A percentile compares a stretch with the other conserved stretches of the same genome.
These are phyloP conservation scores for Upupa epops DNA, from an alignment of 2,113 vertebrate species.

Conservation along the genomic window DNA sequence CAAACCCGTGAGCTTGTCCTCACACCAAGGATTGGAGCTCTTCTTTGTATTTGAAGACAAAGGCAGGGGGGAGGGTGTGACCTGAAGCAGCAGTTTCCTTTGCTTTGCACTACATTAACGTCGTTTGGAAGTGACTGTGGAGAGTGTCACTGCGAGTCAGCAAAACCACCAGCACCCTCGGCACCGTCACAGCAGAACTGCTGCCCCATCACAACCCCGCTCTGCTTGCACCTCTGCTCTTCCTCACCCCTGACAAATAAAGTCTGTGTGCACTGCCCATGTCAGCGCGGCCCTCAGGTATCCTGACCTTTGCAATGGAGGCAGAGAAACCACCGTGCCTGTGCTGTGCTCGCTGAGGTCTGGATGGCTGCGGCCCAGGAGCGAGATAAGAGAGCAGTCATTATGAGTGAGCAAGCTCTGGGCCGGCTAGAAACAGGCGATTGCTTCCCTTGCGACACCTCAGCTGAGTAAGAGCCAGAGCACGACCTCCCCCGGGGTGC, in stretches of 20 bases:
- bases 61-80: neutral
- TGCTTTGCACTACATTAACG: neutral
- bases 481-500: neutral
- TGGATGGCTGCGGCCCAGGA: slow-evolving; percentile 17
- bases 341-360: slow-evolving; percentile 45
- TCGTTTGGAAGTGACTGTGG: slow-evolving; percentile 26
- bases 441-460: slow-evolving; percentile 39
- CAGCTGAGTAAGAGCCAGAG: slow-evolving; percentile 41
- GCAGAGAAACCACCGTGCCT: slow-evolving; percentile 42
- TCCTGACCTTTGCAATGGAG: slow-evolving; percentile 5
- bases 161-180: slow-evolving; percentile 16
- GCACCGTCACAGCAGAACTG: slow-evolving; percentile 27
- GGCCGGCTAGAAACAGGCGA: neutral
- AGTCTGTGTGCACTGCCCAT: neutral
- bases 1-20: too few relatives aligned
- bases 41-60: neutral
- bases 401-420: slow-evolving; percentile 53
- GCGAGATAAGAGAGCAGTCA: slow-evolving; percentile 51
- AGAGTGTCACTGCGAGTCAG: slow-evolving; percentile 35
- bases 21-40: too few relatives aligned
- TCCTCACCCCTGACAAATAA: slow-evolving; percentile 4
- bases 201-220: slow-evolving; percentile 25
- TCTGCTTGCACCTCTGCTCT: neutral
- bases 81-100: neutral
- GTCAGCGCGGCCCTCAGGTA: slow-evolving; percentile 24